Percentiles rank a stretch among this genome's conserved stretches.
phyloP scores from a whole-genome alignment of 2,888 invertebrate species.

The Dendrolimus pini region DNA sequence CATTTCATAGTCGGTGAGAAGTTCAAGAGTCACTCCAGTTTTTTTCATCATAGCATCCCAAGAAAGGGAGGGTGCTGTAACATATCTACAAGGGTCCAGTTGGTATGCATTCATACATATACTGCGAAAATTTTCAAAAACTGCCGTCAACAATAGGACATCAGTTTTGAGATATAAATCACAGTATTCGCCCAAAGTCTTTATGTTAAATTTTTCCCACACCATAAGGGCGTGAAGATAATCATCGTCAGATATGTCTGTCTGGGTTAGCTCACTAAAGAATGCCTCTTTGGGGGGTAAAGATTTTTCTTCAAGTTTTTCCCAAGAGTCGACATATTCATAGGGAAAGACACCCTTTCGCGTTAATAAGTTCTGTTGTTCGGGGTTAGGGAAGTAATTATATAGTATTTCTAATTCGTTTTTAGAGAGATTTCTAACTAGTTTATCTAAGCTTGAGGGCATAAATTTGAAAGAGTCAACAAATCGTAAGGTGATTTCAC shows the following conservation, averaged over 20 bases:
- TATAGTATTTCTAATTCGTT: slow-evolving; percentile 5
- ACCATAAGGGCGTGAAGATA: slow-evolving; percentile 21
- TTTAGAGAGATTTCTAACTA: slow-evolving; percentile 3
- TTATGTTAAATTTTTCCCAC: slow-evolving; percentile 22
- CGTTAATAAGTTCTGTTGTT: slow-evolving; percentile 4
- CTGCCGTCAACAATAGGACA: slow-evolving; percentile 26
- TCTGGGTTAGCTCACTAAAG: slow-evolving; percentile 10
- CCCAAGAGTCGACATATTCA: slow-evolving; percentile 17
- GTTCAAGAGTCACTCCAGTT: slow-evolving; percentile 14
- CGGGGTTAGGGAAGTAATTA: neutral
- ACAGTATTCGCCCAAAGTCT: slow-evolving; percentile 24
- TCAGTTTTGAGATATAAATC: slow-evolving; percentile 30
- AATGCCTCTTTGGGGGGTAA: slow-evolving; percentile 15
- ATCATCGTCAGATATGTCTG: slow-evolving; percentile 12
- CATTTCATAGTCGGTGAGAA: slow-evolving; percentile 17
- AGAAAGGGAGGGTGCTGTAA: slow-evolving; percentile 13
- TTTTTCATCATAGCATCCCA: slow-evolving; percentile 22
- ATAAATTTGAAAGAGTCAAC: too few relatives aligned
- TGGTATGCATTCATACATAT: slow-evolving; percentile 22
- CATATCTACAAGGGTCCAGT: slow-evolving; percentile 1
- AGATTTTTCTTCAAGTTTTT: slow-evolving; percentile 9
- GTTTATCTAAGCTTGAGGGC: slow-evolving; percentile 5
- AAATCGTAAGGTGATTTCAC: too few relatives aligned
- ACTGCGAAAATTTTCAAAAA: slow-evolving; percentile 33
- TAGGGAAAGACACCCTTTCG: slow-evolving; percentile 21